Base-by-base conservation (phyloP, 2,888 invertebrate species). In the Synanthedon myopaeformis region DNA sequence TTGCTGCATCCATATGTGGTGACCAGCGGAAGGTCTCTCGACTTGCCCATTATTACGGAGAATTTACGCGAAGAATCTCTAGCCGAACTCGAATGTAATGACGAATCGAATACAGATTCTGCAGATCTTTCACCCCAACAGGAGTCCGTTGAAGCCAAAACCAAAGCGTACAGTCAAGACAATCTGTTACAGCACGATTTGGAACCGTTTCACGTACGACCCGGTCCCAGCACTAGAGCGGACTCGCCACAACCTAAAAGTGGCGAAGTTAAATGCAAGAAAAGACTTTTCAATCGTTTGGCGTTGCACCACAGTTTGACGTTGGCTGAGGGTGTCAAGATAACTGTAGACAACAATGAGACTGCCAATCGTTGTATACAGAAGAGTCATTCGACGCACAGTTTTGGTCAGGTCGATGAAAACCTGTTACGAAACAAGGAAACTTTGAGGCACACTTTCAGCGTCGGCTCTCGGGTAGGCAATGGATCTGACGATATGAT, bases 1-100 rank as follows among this genome's bases (percentile, higher is more conserved):
- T 59, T 85, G 6, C 66, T 85, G 0, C 82, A 85, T 52, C 83
- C 82, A 0, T 73, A 74, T 56, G 70, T 79, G 2, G 66, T 81
- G 0, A 65, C 66, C 0, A 73, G 78, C 13, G 82, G 82, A 0
- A 69, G 74, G 1, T 84, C 84, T 0, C 64, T 83, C 1, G 83
- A 84, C 55, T 59, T 84, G 41, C 83, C 83, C 0, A 76, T 76
- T 10, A 82, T 82, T 12, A 69, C 71, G 0, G 83, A 82, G 53
- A 74, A 76, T 52, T 57, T 63, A 3, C 62, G 68, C 3, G 81
- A 82, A 42, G 81, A 80, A 28, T 61, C 69, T 2, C 61, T 71
- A 0, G 69, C 67, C 0, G 77, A 74, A 17, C 58, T 67, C 2
- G 75, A 76, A 10, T 54, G 56, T 1, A 66, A 69, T 4, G 62